phyloP scores from a whole-genome alignment of 2,113 vertebrate species.

The Osmerus eperlanus region DNA sequence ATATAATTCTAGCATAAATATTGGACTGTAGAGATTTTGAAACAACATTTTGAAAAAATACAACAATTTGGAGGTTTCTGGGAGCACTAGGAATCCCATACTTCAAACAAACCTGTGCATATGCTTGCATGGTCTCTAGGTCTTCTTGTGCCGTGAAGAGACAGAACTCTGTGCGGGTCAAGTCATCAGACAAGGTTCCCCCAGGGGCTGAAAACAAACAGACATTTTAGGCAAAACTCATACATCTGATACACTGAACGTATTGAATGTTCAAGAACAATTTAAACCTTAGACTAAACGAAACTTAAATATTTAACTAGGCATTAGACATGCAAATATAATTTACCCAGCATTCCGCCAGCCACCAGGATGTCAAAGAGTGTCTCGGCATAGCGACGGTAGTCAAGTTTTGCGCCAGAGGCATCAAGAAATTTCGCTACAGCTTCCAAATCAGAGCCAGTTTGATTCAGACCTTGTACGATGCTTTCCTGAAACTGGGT shows the following conservation, averaged over 20 bases:
- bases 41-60: not conserved
- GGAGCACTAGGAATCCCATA: not conserved
- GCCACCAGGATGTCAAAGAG: conserved; percentile 95
- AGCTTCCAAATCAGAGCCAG: conserved; percentile 90
- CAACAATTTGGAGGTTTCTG: not conserved
- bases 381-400: conserved; percentile 93
- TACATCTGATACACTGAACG: no score
- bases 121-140: conserved; percentile 91
- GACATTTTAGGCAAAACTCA: no score
- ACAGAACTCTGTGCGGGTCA: conserved; percentile 89
- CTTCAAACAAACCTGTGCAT: conserved; percentile 79
- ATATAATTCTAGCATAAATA: not conserved
- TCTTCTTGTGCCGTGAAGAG: conserved; percentile 90
- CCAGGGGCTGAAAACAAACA: conserved; percentile 76
- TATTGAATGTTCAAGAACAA: not conserved
- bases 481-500: conserved; percentile 94
- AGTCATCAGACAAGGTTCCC: conserved; percentile 88
- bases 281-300: not conserved
- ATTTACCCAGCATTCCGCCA: conserved; percentile 92
- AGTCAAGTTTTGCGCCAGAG: conserved; percentile 92
- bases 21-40: not conserved
- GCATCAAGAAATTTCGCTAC: conserved; percentile 93
- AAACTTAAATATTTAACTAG: not conserved
- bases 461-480: conserved; percentile 93
- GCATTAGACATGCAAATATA: not conserved